Evolutionary conservation across 2,888 invertebrate genomes (phyloP), one percentile per base, ranked within the genome.

Genomic region (Ptychoptera contaminata): DNA sequence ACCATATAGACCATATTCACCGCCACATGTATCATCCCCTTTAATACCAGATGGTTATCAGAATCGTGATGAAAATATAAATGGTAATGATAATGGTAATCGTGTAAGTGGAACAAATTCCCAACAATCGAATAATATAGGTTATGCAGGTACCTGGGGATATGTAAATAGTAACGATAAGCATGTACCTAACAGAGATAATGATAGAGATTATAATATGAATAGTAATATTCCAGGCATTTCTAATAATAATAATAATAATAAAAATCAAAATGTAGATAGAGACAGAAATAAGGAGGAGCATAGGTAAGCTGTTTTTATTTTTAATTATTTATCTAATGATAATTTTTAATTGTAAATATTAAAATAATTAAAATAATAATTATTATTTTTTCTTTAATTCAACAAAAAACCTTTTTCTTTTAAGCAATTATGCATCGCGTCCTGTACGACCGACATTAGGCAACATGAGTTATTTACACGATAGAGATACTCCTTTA

Each of bases 261-360:
- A 10, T 15, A 40, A 40, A 14, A 15, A 40, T 30, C 40, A 40
- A 40, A 23, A 23, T 23, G 23, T 23, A 23, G 23, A 23, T 23
- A 23, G 23, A 23, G 45, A 50, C 46, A 50, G 53, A 48, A 54
- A 54, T 47, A 55, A 55, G 48, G 56, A 59, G 44, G 53, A 51
- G 37, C 55, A 58, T 52, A 59, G 59, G 60, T 60, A 58, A 59
- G 58, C 56, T 54, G 53, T 52, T 55, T 54, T 47, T 23, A 23
- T 23, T 23, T 23, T 23, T 23, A 5, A 5, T 23, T 23, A 23
- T 23, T 23, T 23, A 23, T 37, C n/a, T 43, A 14, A 31, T 37
- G 16, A 23, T 15, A 36, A 29, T n/a, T 36, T 34, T 42, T 10
- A 41, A 41, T 42, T 16, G 35, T 10, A 14, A n/a, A 23, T 23